Conservation (phyloP, 2,797 vertebrate species). For the Apogon hyalosoma region DNA sequence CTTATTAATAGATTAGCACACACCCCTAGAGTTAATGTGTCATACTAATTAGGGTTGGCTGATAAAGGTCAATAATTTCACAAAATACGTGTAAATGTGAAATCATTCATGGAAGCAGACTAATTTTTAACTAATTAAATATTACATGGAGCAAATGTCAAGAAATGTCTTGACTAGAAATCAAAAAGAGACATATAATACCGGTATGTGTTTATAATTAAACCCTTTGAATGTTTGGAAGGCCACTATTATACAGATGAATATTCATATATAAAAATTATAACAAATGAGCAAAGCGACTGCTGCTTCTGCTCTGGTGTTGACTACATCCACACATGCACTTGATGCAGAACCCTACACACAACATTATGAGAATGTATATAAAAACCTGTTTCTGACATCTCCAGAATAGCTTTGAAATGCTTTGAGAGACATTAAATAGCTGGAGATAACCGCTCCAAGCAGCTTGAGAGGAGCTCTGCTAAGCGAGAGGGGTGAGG, state of each 20-base stretch:
- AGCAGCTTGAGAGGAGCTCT: conserved; percentile 47
- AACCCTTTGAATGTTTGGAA: background rate
- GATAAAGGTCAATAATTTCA: conserved; percentile 6
- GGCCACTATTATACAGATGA: background rate
- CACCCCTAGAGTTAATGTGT: too few relatives aligned
- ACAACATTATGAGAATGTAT: conserved; percentile 24
- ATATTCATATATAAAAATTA: conserved; percentile 16
- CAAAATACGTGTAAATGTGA: background rate
- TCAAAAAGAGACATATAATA: too few relatives aligned
- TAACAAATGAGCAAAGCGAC: conserved; percentile 15
- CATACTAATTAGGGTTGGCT: too few relatives aligned
- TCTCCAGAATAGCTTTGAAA: conserved; percentile 52
- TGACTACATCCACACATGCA: conserved; percentile 13
- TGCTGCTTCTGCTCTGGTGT: conserved; percentile 14
- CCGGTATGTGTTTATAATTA: background rate
- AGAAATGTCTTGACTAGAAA: too few relatives aligned
- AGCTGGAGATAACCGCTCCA: conserved; percentile 46
- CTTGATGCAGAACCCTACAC: conserved; percentile 19
- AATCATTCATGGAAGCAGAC: too few relatives aligned
- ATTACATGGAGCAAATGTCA: too few relatives aligned
- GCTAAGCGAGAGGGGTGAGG: conserved; percentile 42
- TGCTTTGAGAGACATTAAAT: conserved; percentile 44
- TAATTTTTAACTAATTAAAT: too few relatives aligned
- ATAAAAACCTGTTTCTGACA: conserved; percentile 32
- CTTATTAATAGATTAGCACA: too few relatives aligned